Conservation (phyloP, 2,797 vertebrate species). For the Propithecus deckenii region DNA sequence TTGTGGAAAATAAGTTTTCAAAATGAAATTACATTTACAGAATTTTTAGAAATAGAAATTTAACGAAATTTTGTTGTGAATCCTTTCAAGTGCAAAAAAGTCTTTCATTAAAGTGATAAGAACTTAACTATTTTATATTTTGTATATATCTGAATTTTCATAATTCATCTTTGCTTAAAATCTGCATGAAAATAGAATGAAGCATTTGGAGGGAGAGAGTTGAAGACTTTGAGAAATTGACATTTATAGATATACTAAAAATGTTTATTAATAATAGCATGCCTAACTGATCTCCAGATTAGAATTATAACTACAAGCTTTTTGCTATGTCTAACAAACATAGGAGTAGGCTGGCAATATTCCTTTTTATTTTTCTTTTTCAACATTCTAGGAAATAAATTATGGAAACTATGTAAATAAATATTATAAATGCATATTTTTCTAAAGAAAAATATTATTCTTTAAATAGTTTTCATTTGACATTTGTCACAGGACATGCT, state of each 20-base stretch:
- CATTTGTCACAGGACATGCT: not conserved
- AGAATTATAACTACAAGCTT: not conserved
- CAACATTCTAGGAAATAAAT: not conserved
- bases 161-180: not conserved
- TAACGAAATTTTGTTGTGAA: not conserved
- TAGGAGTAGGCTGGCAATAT: not conserved
- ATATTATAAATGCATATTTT: not conserved
- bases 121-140: not conserved
- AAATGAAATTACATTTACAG: not conserved
- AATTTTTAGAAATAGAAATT: slow-evolving; percentile 12
- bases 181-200: not conserved
- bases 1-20: not conserved
- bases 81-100: not conserved
- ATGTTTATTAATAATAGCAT: not conserved
- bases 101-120: not conserved
- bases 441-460: not conserved
- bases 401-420: not conserved
- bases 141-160: not conserved
- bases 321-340: not conserved
- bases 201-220: not conserved
- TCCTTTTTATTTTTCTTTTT: not conserved
- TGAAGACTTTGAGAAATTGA: not conserved
- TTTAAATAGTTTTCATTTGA: not conserved
- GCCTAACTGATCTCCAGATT: not conserved
- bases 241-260: not conserved